A percentile compares a stretch with the other conserved stretches of the same genome.
These are phyloP conservation scores for Ctenoplectra terminalis DNA, from an alignment of 1,140 invertebrate species.

Conservation along the genomic window DNA sequence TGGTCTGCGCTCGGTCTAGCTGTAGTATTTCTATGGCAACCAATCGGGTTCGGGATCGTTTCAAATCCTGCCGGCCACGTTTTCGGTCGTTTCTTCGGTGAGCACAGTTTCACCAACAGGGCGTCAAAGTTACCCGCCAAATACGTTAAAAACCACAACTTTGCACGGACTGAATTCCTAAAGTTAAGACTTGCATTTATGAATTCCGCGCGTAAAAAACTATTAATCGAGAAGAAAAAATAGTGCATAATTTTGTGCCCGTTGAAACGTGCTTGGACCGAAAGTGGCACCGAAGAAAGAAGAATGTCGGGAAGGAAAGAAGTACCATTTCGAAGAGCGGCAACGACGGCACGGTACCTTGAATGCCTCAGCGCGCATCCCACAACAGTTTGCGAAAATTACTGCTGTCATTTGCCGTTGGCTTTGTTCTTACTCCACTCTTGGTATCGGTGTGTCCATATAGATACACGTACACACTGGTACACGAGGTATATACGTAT, in stretches of 20 bases:
- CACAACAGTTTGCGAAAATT: conserved; percentile 71
- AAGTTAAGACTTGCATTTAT: too few relatives aligned
- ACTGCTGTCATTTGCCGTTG: conserved; percentile 70
- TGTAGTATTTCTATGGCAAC: too few relatives aligned
- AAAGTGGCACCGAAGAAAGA: not conserved
- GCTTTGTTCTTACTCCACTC: conserved; percentile 64
- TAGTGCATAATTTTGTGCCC: too few relatives aligned
- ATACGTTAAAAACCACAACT: not conserved
- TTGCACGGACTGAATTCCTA: not conserved
- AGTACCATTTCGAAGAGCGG: conserved; percentile 4
- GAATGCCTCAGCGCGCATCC: conserved; percentile 63
- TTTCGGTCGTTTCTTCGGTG: too few relatives aligned
- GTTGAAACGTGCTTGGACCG: too few relatives aligned
- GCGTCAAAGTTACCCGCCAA: too few relatives aligned
- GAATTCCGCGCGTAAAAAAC: too few relatives aligned
- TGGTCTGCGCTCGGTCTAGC: too few relatives aligned
- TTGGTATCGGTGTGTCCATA: conserved; percentile 24
- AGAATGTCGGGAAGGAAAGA: not conserved
- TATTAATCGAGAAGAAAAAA: too few relatives aligned
- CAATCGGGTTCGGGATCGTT: too few relatives aligned
- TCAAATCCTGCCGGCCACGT: too few relatives aligned
- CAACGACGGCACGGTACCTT: conserved; percentile 19
- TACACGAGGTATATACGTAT: not conserved
- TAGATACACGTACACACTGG: not conserved
- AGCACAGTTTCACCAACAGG: too few relatives aligned